Evolutionary conservation across 1,140 invertebrate genomes (phyloP).

Genomic region (Metaphire vulgaris): DNA sequence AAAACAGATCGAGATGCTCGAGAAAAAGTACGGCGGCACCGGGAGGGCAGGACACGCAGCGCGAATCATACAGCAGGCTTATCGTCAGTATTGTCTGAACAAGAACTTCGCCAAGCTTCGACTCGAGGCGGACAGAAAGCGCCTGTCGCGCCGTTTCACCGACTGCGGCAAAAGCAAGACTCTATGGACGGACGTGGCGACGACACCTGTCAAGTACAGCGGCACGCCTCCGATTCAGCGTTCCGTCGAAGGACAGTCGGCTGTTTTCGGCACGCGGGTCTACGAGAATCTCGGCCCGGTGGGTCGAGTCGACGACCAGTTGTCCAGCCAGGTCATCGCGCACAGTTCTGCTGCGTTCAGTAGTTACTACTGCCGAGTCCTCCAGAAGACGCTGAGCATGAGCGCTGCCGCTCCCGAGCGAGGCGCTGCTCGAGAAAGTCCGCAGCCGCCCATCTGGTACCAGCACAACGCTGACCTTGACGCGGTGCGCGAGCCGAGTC

Average conservation of each 20-base stretch:
- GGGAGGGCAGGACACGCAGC: conserved; percentile 81
- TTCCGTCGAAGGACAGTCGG: background rate
- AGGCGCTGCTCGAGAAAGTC: background rate
- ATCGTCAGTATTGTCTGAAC: conserved; percentile 71
- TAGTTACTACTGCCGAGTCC: background rate
- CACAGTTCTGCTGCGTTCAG: background rate
- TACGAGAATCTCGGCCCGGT: background rate
- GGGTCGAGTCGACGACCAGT: background rate
- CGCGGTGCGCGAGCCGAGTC: background rate
- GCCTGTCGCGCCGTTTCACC: conserved; percentile 65
- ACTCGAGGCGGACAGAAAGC: conserved; percentile 76
- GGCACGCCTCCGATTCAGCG: background rate
- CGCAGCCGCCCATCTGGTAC: background rate
- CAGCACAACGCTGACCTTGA: background rate
- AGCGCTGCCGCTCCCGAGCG: background rate
- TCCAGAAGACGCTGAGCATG: background rate
- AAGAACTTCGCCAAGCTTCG: conserved; percentile 70
- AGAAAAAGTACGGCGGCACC: conserved; percentile 83
- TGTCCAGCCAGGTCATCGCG: background rate
- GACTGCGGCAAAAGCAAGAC: conserved; percentile 48
- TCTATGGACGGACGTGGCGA: conserved; percentile 39
- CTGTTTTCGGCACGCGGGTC: background rate
- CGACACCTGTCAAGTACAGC: conserved; percentile 23
- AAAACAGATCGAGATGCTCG: conserved; percentile 90
- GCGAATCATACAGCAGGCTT: conserved; percentile 83